Percentiles rank a stretch among this genome's conserved stretches.
These are phyloP conservation scores for Hyaena hyaena DNA, from an alignment of 2,113 vertebrate species.

Conservation along the genomic window DNA sequence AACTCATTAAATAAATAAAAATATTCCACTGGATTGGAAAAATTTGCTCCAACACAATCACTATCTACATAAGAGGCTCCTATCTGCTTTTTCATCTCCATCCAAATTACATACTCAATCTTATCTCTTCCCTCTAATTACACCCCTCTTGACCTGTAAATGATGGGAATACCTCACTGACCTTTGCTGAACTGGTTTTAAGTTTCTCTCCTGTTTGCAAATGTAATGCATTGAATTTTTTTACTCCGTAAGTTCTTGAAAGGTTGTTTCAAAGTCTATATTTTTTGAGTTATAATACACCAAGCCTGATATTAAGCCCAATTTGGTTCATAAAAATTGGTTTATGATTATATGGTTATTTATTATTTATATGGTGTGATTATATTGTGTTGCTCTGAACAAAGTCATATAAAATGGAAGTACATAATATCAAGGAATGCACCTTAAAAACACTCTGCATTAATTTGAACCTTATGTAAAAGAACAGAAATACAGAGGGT, in stretches of 20 bases:
- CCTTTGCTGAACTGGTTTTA: slow-evolving; percentile 77
- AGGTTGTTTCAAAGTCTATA: slow-evolving; percentile 64
- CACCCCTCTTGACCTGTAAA: slow-evolving; percentile 76
- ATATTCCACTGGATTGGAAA: slow-evolving; percentile 28
- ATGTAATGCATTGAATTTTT: slow-evolving; percentile 54
- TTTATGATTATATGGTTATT: slow-evolving; percentile 75
- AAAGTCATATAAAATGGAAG: slow-evolving; percentile 73
- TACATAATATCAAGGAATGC: slow-evolving; percentile 70
- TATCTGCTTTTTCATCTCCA: slow-evolving; percentile 75
- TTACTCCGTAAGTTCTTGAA: slow-evolving; percentile 35
- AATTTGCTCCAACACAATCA: slow-evolving; percentile 57
- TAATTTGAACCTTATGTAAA: slow-evolving; percentile 73
- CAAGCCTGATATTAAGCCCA: slow-evolving; percentile 65
- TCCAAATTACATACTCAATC: slow-evolving; percentile 73
- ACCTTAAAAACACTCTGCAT: slow-evolving; percentile 57
- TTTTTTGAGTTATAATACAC: slow-evolving; percentile 62
- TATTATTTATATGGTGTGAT: slow-evolving; percentile 76
- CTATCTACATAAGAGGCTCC: slow-evolving; percentile 41
- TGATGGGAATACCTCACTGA: slow-evolving; percentile 71
- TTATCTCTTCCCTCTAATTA: slow-evolving; percentile 80
- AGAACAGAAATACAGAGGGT: slow-evolving; percentile 31
- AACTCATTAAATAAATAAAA: slow-evolving; percentile 27
- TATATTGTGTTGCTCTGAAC: slow-evolving; percentile 70
- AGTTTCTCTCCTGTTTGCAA: slow-evolving; percentile 70
- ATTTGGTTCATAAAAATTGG: slow-evolving; percentile 73